Evolutionary conservation across 2,113 vertebrate genomes (phyloP), one percentile per base, ranked within the genome.

Genomic region (Rousettus leschenaultii): DNA sequence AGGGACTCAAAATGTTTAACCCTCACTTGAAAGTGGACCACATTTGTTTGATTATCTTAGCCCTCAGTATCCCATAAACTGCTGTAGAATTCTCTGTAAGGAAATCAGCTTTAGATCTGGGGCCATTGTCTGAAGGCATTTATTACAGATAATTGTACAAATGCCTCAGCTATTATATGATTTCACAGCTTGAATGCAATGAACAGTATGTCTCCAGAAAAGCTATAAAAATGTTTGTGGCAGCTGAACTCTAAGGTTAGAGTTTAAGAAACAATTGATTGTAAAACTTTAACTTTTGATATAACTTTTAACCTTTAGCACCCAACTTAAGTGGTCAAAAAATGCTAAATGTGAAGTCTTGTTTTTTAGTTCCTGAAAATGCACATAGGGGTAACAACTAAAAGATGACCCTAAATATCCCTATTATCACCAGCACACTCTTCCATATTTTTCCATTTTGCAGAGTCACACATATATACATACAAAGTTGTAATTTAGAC

Each of bases 1-100:
- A 59, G 92, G 92, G 40, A 4, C 95, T 89, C 40, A 21, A 94
- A 97, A 80, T 91, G 53, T 89, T 95, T 88, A 92, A 77, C 6
- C 19, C 82, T 96, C 26, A 43, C 86, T 95, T 94, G 55, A 68
- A 97, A 96, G 21, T 65, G 18, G 38, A 43, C 30, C 26, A 11
- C 0, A 7, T 84, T 93, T 79, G 51, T 40, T 55, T 79, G 63
- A 26, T 86, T 57, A 66, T 70, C 33, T 96, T 86, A 68, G 51
- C 13, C 43, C 22, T 90, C 35, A 43, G 19, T 24, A 3, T 91
- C 66, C 30, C 19, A n/a, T 68, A 59, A 83, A 65, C 43, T 15
- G 7, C 57, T 26, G 6, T 6, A 87, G 51, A 87, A 89, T 33
- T 74, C 22, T 57, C 43, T 94, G 21, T 90, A 71, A 28, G 5